Evolutionary conservation across 2,888 invertebrate genomes (phyloP).

Genomic region (Diabrotica balteata): DNA sequence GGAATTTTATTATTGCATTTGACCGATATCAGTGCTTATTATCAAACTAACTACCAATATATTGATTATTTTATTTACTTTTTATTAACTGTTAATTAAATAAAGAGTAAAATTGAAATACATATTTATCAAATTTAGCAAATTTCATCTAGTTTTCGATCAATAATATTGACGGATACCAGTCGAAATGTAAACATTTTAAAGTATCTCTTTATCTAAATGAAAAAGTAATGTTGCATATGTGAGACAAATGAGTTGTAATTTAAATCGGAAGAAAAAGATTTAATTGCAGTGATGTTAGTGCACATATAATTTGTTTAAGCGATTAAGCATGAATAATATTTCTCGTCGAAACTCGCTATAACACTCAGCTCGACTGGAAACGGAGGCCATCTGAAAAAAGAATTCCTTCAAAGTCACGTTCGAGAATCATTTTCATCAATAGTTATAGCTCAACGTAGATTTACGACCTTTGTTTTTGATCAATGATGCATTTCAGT

Average conservation of each 20-base stretch:
- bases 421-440: slow-evolving; percentile 48
- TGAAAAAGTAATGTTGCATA: neutral
- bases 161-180: too few relatives aligned
- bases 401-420: slow-evolving; percentile 47
- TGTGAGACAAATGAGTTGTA: slow-evolving; percentile 1
- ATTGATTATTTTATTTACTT: too few relatives aligned
- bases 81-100: too few relatives aligned
- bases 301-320: slow-evolving; percentile 36
- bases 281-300: slow-evolving; percentile 9
- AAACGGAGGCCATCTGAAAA: slow-evolving; percentile 46
- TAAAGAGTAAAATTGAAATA: too few relatives aligned
- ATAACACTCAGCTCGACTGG: slow-evolving; percentile 35
- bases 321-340: slow-evolving; percentile 39
- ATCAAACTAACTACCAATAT: too few relatives aligned
- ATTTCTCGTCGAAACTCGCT: slow-evolving; percentile 39
- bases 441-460: slow-evolving; percentile 45
- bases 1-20: too few relatives aligned
- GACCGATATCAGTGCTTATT: too few relatives aligned
- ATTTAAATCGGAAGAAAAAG: slow-evolving; percentile 3
- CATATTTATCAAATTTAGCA: too few relatives aligned
- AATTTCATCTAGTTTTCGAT: too few relatives aligned
- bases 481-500: slow-evolving; percentile 38
- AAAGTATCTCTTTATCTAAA: neutral
- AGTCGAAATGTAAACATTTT: too few relatives aligned
- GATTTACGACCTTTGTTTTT: slow-evolving; percentile 45